Conservation (phyloP, 2,888 invertebrate genomes). For the Papilio demoleus region DNA sequence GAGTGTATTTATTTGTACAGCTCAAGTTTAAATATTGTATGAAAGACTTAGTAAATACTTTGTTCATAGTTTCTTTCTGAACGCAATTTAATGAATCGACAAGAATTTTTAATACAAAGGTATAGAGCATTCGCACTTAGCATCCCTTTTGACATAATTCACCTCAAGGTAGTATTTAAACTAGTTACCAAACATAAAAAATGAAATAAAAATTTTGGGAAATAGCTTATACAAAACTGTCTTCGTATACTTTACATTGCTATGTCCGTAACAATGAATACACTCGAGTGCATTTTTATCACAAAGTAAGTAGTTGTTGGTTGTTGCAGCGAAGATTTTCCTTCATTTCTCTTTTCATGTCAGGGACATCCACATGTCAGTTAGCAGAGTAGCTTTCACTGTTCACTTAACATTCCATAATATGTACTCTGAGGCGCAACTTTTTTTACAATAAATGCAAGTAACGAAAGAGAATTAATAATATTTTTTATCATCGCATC, state of each 20-base stretch:
- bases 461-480: neutral
- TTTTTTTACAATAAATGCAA: neutral
- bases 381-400: neutral
- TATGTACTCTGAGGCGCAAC: neutral
- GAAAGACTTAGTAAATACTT: neutral
- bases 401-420: slow-evolving; percentile 12
- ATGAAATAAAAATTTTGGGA: neutral
- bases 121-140: too few relatives aligned
- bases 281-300: slow-evolving; percentile 25
- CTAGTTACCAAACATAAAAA: neutral
- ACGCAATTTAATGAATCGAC: neutral
- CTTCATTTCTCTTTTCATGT: slow-evolving; percentile 27
- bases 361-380: slow-evolving; percentile 16
- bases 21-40: neutral
- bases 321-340: neutral
- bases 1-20: neutral
- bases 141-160: neutral
- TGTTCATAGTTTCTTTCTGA: neutral
- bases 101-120: neutral
- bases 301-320: neutral
- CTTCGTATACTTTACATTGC: neutral
- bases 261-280: slow-evolving; percentile 20
- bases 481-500: neutral
- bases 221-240: neutral
- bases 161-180: neutral